Evolutionary conservation across 2,113 vertebrate species (phyloP), one percentile per base, ranked within the genome.

Genomic region (Halcyon malimbica): DNA sequence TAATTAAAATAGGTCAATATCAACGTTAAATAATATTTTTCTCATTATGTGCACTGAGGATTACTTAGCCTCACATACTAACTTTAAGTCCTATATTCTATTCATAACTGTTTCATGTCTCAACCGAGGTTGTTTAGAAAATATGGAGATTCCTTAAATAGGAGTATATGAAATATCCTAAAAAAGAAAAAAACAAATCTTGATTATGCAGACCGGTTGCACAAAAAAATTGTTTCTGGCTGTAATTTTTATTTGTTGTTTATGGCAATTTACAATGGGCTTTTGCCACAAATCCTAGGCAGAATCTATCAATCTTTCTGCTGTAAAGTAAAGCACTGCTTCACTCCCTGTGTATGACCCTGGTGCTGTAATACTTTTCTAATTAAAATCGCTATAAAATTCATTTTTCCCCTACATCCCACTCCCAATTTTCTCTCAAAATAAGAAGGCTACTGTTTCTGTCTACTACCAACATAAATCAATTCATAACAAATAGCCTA

Each of bases 381-480:
- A 97, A 98, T 97, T 97, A 97, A 89, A 83, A 92, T 90, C 84
- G 80, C 57, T 82, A 91, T 79, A 96, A 96, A 98, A 96, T 93
- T 96, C 70, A 96, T 95, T 93, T 95, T 96, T 93, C 80, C 95
- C 93, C 82, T 89, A 88, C 86, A 89, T 87, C 78, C 65, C 74
- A 94, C 82, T 95, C 87, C 78, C 79, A 97, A 91, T 95, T 97
- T 96, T 97, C 84, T 85, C 90, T 95, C 82, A 90, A 68, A 97
- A 96, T 91, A 96, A 94, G 93, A 78, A 80, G 48, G 80, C 46
- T 89, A 93, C 79, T 29, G 5, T 95, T 96, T 94, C 94, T 96
- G 80, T 96, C 91, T 87, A 41, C 91, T 87, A 93, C 54, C 75
- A 94, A 77, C 70, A 97, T 94, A 98, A 98, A 98, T 97, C 96